Evolutionary conservation across 2,888 invertebrate genomes (phyloP), one percentile per base, ranked within the genome.

Genomic region (Limnephilus lunatus): DNA sequence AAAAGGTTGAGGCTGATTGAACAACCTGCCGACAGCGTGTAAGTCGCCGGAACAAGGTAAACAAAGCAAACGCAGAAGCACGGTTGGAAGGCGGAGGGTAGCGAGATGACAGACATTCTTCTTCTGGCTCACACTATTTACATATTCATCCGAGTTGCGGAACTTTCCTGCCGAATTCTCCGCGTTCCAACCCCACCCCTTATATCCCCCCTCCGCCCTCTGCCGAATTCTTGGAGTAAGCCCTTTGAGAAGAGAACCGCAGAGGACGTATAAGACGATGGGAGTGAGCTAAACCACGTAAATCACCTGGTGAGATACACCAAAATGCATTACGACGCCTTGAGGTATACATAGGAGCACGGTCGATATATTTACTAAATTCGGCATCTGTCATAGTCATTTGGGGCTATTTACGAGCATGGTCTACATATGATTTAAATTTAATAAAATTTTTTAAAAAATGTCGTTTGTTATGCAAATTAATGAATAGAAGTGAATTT

Each of bases 121-220:
- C 89, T 89, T 30, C 44, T 81, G n/a, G 80, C 39, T 30, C 44
- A 39, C 68, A 88, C 30, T 44, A 89, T 89, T 89, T 89, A 89
- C 89, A 89, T 89, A 89, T 89, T 88, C 88, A 53, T 53, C 68
- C 19, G 30, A 88, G 88, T 88, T 80, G 81, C 81, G 30, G 89
- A 89, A 89, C 81, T 89, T 89, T 89, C 89, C 81, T 35, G 81
- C 30, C 48, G n/a, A 89, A 81, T 81, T 81, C 89, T 30, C 81
- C 35, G 89, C 39, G 80, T 30, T 31, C 89, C 68, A 25, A 25
- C 25, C 68, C 39, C 11, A 25, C 81, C 89, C 81, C 89, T 15
- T 25, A n/a, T 9, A 89, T 44, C 12, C 25, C 32, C 35, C 89
- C 81, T 3, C 68, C 32, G 11, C 25, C 68, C 68, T n/a, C 68